These are phyloP conservation scores for Trichomalopsis sarcophagae DNA, from an alignment of 1,140 invertebrate species.

Conservation along the genomic window DNA sequence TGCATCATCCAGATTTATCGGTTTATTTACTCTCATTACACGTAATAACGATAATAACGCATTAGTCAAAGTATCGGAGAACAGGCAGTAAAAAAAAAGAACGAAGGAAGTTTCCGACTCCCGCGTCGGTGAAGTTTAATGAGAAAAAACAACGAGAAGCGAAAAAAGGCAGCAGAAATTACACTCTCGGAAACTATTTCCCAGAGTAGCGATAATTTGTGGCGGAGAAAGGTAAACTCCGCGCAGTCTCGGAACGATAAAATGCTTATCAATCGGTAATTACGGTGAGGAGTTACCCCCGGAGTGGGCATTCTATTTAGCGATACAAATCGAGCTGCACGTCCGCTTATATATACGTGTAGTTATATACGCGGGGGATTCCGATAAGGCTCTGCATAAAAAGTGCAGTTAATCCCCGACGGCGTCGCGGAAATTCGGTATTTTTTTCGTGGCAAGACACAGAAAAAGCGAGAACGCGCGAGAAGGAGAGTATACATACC, in stretches of 20 bases:
- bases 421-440: conserved; percentile 47
- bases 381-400: conserved; percentile 39
- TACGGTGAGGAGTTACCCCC: conserved; percentile 32
- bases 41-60: neutral
- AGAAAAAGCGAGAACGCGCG: conserved; percentile 16
- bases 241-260: conserved; percentile 41
- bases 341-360: neutral
- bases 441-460: conserved; percentile 3
- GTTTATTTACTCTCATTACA: too few relatives aligned
- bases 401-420: conserved; percentile 48
- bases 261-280: conserved; percentile 49
- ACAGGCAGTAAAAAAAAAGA: neutral
- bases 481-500: too few relatives aligned
- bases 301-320: conserved; percentile 38
- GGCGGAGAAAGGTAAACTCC: conserved; percentile 22
- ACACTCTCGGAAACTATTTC: conserved; percentile 35
- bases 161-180: conserved; percentile 14
- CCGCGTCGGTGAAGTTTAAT: conserved; percentile 19
- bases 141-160: conserved; percentile 18
- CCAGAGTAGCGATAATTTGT: conserved; percentile 36
- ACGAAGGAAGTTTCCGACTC: conserved; percentile 8
- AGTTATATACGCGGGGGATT: neutral
- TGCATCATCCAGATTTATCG: too few relatives aligned
- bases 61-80: conserved; percentile 19
- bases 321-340: conserved; percentile 47